A percentile compares a stretch with the other conserved stretches of the same genome.
Evolutionary conservation across 2,888 invertebrate genomes (phyloP).

Genomic region (Gari tellinella): DNA sequence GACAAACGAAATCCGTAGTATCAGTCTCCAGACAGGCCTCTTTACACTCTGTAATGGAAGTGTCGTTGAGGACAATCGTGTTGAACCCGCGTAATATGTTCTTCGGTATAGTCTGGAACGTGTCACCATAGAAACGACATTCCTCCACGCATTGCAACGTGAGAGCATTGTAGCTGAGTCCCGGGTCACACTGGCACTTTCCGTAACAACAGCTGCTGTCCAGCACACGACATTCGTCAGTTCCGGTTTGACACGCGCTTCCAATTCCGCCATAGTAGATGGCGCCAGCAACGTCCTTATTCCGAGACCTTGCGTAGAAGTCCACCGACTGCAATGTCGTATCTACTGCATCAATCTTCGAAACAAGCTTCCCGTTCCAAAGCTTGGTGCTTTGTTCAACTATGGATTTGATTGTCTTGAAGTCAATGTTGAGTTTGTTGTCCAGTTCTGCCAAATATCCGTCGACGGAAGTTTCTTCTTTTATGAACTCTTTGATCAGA

Average conservation of each 20-base stretch:
- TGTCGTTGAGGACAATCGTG: not conserved
- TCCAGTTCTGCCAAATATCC: no score
- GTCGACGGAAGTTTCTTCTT: no score
- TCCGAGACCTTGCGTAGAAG: slow-evolving; percentile 22
- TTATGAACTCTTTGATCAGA: no score
- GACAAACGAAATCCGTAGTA: slow-evolving; percentile 35
- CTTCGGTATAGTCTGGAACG: slow-evolving; percentile 22
- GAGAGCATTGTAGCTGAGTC: slow-evolving; percentile 31
- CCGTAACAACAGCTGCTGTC: slow-evolving; percentile 28
- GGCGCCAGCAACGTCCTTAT: slow-evolving; percentile 28
- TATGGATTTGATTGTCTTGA: no score
- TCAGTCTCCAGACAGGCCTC: slow-evolving; percentile 86
- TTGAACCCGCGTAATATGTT: slow-evolving; percentile 32
- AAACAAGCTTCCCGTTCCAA: not conserved
- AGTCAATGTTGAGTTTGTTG: no score
- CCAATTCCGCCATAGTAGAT: slow-evolving; percentile 36
- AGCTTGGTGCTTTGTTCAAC: no score
- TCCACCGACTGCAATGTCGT: slow-evolving; percentile 8
- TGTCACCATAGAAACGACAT: slow-evolving; percentile 26
- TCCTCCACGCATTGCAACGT: slow-evolving; percentile 8
- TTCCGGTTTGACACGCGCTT: slow-evolving; percentile 16
- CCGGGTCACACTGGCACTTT: slow-evolving; percentile 37
- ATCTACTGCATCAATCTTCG: slow-evolving; percentile 4
- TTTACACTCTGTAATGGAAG: slow-evolving; percentile 23
- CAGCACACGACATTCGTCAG: slow-evolving; percentile 16